phyloP scores from a whole-genome alignment of 2,797 vertebrate species.

The Acridotheres tristis region DNA sequence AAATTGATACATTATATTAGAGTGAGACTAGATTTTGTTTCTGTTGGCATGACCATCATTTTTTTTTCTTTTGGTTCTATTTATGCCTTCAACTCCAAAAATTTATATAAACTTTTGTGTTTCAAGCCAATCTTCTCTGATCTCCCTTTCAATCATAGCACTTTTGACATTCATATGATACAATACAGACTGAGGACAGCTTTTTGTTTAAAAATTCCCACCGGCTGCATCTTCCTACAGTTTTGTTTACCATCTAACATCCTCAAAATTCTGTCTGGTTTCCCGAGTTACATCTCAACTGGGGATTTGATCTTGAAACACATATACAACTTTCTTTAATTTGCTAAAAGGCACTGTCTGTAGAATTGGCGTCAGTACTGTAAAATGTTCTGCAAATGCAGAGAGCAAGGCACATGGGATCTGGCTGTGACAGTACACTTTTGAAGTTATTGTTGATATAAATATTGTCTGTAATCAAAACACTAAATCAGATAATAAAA shows the following conservation, averaged over 20 bases:
- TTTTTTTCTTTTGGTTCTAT: neutral
- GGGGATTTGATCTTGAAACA: constrained; percentile 15
- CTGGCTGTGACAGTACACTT: neutral
- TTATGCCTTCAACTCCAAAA: neutral
- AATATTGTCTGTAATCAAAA: constrained; percentile 14
- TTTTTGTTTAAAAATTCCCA: constrained; percentile 15
- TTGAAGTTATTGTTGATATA: neutral
- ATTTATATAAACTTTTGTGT: neutral
- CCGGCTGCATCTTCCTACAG: neutral
- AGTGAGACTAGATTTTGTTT: neutral
- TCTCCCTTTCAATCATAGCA: neutral
- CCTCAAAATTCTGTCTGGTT: neutral
- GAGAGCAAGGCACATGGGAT: constrained; percentile 16
- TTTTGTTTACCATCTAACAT: neutral
- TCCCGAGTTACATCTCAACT: neutral
- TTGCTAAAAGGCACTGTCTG: constrained; percentile 2
- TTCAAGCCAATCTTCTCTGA: neutral
- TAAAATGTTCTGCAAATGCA: constrained; percentile 11
- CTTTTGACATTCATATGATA: neutral
- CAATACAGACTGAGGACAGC: neutral
- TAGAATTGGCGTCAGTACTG: neutral
- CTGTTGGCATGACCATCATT: neutral
- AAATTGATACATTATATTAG: neutral
- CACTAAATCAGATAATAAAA: neutral
- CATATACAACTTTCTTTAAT: neutral